phyloP scores from a whole-genome alignment of 2,888 invertebrate species.

The Ophioninae sp. region DNA sequence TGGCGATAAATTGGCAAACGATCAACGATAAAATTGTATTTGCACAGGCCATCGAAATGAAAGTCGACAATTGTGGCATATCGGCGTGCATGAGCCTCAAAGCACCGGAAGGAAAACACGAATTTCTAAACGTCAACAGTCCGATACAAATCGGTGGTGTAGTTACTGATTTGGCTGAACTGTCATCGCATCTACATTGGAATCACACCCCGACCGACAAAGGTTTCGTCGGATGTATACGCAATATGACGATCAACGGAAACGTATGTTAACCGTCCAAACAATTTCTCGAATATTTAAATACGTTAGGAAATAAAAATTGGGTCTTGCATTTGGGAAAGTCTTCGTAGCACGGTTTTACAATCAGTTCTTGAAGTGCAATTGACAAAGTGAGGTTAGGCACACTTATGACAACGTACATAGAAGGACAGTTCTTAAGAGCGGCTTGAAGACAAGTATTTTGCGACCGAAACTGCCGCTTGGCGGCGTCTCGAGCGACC shows the following conservation, averaged over 20 bases:
- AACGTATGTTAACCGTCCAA: slow-evolving; percentile 81
- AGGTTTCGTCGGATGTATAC: slow-evolving; percentile 94
- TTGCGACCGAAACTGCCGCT: too few species aligned
- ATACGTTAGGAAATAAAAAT: too few species aligned
- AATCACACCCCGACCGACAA: slow-evolving; percentile 86
- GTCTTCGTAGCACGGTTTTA: too few species aligned
- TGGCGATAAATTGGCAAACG: not conserved
- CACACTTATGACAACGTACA: too few species aligned
- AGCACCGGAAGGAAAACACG: slow-evolving; percentile 87
- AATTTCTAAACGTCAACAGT: slow-evolving; percentile 91
- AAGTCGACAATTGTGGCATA: slow-evolving; percentile 88
- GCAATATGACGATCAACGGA: slow-evolving; percentile 93
- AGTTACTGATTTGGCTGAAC: slow-evolving; percentile 84
- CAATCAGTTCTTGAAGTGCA: too few species aligned
- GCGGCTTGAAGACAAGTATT: too few species aligned
- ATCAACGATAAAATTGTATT: too few species aligned
- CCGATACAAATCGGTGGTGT: slow-evolving; percentile 94
- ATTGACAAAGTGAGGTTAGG: too few species aligned
- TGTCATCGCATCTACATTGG: slow-evolving; percentile 87
- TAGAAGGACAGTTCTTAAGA: too few species aligned
- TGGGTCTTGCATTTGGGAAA: too few species aligned
- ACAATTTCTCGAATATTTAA: not conserved
- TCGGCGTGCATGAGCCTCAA: slow-evolving; percentile 88
- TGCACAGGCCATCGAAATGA: slow-evolving; percentile 87
- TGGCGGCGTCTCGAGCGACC: too few species aligned